Evolutionary conservation across 2,113 vertebrate species (phyloP).

Genomic region (Mus spicilegus): DNA sequence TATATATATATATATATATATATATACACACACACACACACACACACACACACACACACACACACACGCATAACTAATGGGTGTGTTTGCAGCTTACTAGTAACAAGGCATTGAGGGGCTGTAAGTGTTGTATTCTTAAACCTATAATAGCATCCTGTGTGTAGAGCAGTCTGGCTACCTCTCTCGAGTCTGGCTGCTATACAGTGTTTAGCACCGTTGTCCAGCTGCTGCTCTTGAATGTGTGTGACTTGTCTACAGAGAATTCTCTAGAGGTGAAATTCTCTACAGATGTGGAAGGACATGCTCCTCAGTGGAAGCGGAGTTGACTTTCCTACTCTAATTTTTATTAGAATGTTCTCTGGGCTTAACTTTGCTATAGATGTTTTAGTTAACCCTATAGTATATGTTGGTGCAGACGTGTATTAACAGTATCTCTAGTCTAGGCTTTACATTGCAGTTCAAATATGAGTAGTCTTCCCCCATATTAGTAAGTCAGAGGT

Average conservation of each 20-base stretch:
- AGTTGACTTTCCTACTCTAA: background rate
- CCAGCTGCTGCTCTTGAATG: background rate
- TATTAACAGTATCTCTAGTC: constrained; percentile 8
- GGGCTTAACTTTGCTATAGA: constrained; percentile 29
- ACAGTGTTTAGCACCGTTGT: background rate
- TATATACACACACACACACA: no score
- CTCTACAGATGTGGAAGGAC: constrained; percentile 21
- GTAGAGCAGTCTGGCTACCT: constrained; percentile 22
- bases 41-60: no score
- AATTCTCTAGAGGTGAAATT: background rate
- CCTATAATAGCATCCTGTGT: constrained; percentile 2
- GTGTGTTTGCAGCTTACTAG: background rate
- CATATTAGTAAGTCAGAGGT: background rate
- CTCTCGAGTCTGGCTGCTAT: constrained; percentile 12
- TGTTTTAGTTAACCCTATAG: constrained; percentile 30
- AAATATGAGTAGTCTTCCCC: background rate
- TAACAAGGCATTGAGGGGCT: constrained; percentile 23
- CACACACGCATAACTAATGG: no score
- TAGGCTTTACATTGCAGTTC: background rate
- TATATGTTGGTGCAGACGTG: constrained; percentile 11
- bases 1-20: no score
- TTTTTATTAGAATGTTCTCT: constrained; percentile 38
- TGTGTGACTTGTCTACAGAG: background rate
- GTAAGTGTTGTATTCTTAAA: constrained; percentile 30
- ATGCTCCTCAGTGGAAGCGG: background rate